Percentiles rank a stretch among this genome's conserved stretches.
Evolutionary conservation across 2,888 invertebrate species (phyloP).

Genomic region (Acrobasis consociella): DNA sequence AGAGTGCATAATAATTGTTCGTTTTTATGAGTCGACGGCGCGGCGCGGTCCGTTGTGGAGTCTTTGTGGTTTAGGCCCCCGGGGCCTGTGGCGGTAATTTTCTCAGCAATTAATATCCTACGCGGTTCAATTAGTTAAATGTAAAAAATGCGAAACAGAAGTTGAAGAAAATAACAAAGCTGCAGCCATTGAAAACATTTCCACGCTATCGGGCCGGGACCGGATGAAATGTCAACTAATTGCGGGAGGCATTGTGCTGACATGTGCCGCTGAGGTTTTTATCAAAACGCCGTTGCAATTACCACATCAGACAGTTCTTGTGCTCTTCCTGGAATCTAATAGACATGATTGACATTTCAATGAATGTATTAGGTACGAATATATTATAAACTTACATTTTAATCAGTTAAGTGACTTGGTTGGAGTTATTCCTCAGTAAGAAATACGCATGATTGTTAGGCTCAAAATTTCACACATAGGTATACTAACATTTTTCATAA

Average conservation of each 20-base stretch:
- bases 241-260: slow-evolving; percentile 52
- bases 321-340: slow-evolving; percentile 4
- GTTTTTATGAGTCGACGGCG: slow-evolving; percentile 61
- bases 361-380: too few relatives aligned
- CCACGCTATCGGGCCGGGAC: slow-evolving; percentile 44
- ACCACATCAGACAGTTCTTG: slow-evolving; percentile 7
- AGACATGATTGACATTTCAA: background rate
- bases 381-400: too few relatives aligned
- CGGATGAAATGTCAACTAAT: slow-evolving; percentile 62
- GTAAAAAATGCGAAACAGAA: slow-evolving; percentile 70
- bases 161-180: slow-evolving; percentile 61
- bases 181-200: slow-evolving; percentile 56
- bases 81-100: slow-evolving; percentile 65
- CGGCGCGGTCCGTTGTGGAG: slow-evolving; percentile 50
- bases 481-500: background rate
- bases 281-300: slow-evolving; percentile 35
- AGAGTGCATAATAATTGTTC: slow-evolving; percentile 65
- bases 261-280: slow-evolving; percentile 59
- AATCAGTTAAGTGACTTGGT: too few relatives aligned
- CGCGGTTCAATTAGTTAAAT: slow-evolving; percentile 70
- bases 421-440: too few relatives aligned
- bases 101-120: slow-evolving; percentile 77
- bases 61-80: slow-evolving; percentile 70
- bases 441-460: too few relatives aligned
- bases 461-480: background rate